These are phyloP conservation scores for Amphipyra berbera DNA, from an alignment of 2,888 invertebrate species.

Conservation along the genomic window DNA sequence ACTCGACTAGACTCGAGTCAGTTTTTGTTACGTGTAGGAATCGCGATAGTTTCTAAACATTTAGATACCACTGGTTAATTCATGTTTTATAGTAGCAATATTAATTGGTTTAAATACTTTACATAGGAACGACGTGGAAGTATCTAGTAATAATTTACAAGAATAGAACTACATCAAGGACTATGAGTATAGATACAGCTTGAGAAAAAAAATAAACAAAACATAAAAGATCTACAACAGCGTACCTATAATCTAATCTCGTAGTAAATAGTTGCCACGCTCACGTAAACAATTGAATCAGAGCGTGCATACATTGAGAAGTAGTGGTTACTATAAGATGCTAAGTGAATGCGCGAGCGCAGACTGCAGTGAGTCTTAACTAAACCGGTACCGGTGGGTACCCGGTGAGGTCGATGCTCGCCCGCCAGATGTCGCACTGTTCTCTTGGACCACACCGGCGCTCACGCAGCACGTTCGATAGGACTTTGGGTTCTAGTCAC, in stretches of 20 bases:
- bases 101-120: no score
- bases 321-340: conserved; percentile 54
- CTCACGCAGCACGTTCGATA: conserved; percentile 26
- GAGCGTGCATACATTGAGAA: conserved; percentile 61
- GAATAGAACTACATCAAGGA: no score
- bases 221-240: neutral
- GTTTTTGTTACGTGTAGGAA: no score
- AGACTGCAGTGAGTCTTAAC: conserved; percentile 62
- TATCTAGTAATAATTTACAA: no score
- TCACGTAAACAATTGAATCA: conserved; percentile 72
- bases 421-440: conserved; percentile 72
- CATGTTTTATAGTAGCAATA: neutral
- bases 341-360: conserved; percentile 58
- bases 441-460: conserved; percentile 57
- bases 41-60: no score
- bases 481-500: conserved; percentile 25
- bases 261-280: conserved; percentile 56
- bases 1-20: no score
- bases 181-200: no score
- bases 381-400: conserved; percentile 48
- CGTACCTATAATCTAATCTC: conserved; percentile 27
- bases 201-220: neutral
- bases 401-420: conserved; percentile 71
- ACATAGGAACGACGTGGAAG: no score
- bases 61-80: neutral